A percentile compares a stretch with the other conserved stretches of the same genome.
These are phyloP conservation scores for Tiliacea aurago DNA, from an alignment of 2,888 invertebrate species.

Conservation along the genomic window DNA sequence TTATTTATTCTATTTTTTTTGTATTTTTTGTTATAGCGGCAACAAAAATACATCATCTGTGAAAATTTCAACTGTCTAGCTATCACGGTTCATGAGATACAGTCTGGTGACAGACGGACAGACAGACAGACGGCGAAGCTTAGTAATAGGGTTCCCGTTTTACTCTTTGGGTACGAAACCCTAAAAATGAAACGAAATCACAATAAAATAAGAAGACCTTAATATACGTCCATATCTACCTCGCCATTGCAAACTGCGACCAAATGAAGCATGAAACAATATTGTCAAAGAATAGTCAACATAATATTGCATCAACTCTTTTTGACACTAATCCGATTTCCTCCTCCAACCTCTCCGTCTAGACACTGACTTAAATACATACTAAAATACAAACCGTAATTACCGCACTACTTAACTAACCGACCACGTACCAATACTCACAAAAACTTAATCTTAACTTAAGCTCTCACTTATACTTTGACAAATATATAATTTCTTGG, in stretches of 20 bases:
- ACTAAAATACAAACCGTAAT: background rate
- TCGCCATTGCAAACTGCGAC: background rate
- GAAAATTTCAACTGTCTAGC: too few species aligned
- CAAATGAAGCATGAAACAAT: background rate
- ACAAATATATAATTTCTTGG: slow-evolving; percentile 53
- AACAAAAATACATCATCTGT: too few species aligned
- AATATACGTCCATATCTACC: too few species aligned
- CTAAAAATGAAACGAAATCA: too few species aligned
- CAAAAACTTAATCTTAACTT: slow-evolving; percentile 48
- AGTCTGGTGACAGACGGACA: too few species aligned
- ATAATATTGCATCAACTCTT: slow-evolving; percentile 3
- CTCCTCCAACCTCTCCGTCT: slow-evolving; percentile 17
- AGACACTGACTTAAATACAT: slow-evolving; percentile 16
- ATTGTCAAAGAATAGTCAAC: background rate
- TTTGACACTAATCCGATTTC: slow-evolving; percentile 28
- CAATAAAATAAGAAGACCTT: too few species aligned
- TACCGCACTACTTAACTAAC: slow-evolving; percentile 4
- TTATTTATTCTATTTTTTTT: too few species aligned
- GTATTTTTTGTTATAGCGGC: too few species aligned
- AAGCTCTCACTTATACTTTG: slow-evolving; percentile 50
- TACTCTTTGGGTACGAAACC: too few species aligned
- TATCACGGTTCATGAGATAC: too few species aligned
- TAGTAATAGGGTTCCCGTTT: too few species aligned
- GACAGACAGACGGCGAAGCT: too few species aligned
- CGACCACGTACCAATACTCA: slow-evolving; percentile 20